Percentiles rank a stretch among this genome's conserved stretches.
Evolutionary conservation across 2,113 vertebrate genomes (phyloP).

Genomic region (Balaeniceps rex): DNA sequence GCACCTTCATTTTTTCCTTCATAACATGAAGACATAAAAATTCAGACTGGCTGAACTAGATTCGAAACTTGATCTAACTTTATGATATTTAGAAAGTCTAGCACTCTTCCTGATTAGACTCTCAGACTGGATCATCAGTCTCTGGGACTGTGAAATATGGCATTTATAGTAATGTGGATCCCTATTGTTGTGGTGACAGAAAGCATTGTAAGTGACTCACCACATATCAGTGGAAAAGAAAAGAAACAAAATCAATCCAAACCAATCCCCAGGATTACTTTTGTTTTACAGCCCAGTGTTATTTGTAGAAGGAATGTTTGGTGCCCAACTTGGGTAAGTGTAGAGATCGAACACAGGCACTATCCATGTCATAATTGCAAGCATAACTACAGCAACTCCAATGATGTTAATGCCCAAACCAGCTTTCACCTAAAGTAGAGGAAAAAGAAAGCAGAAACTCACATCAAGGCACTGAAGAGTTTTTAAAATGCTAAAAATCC

Average conservation of each 20-base stretch:
- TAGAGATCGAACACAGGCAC: constrained; percentile 82
- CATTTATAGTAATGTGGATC: neutral
- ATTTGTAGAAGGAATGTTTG: constrained; percentile 57
- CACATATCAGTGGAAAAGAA: neutral
- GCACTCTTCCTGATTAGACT: neutral
- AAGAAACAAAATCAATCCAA: neutral
- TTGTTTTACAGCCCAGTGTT: constrained; percentile 59
- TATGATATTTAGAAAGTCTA: neutral
- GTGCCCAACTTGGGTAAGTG: constrained; percentile 85
- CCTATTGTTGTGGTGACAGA: neutral
- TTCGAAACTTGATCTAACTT: neutral
- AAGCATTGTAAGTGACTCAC: constrained; percentile 11
- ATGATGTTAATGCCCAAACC: constrained; percentile 89
- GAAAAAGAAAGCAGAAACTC: neutral
- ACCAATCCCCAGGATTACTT: neutral
- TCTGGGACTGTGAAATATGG: neutral
- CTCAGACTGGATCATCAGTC: neutral
- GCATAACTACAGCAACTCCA: constrained; percentile 82
- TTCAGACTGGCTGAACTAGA: constrained; percentile 18
- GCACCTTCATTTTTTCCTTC: neutral
- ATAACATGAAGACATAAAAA: constrained; percentile 19
- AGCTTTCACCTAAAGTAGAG: constrained; percentile 85
- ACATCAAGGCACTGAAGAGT: neutral
- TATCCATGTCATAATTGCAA: constrained; percentile 86
- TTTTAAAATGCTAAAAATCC: neutral